A percentile compares a stretch with the other conserved stretches of the same genome.
Evolutionary conservation across 2,113 vertebrate genomes (phyloP).

Genomic region (Dromas ardeola): DNA sequence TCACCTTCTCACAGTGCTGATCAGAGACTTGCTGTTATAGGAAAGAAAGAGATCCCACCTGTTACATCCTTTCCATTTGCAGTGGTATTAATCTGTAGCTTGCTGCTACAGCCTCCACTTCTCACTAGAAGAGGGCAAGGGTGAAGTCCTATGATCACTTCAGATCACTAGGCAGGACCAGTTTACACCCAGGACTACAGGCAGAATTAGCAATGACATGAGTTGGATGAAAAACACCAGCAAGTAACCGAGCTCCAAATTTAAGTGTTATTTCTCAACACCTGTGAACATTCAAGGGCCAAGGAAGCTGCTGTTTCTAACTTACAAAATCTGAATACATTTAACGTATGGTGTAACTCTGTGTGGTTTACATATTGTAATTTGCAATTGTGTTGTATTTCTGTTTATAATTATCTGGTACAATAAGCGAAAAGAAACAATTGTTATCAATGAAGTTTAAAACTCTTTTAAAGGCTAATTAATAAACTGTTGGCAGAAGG

Average conservation of each 20-base stretch:
- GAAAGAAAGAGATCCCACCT: neutral
- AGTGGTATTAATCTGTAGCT: neutral
- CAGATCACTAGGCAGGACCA: neutral
- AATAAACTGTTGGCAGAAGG: conserved; percentile 55
- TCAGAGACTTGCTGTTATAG: neutral
- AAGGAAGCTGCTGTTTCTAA: neutral
- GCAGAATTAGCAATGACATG: neutral
- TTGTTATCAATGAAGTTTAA: conserved; percentile 40
- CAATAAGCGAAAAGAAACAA: conserved; percentile 31
- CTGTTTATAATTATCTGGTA: conserved; percentile 29
- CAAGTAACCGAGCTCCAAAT: neutral
- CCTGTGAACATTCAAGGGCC: neutral
- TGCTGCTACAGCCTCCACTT: neutral
- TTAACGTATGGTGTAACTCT: neutral
- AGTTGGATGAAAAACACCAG: neutral
- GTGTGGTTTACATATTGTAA: neutral
- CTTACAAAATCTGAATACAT: neutral
- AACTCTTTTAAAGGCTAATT: conserved; percentile 32
- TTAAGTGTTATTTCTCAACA: neutral
- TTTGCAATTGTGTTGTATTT: neutral
- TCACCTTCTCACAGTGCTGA: neutral
- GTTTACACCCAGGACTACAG: neutral
- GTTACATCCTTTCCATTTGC: neutral
- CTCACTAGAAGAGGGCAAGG: neutral
- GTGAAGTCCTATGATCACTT: neutral